These are phyloP conservation scores for Dorcus parallelipipedus DNA, from an alignment of 2,888 invertebrate genomes.

Conservation along the genomic window DNA sequence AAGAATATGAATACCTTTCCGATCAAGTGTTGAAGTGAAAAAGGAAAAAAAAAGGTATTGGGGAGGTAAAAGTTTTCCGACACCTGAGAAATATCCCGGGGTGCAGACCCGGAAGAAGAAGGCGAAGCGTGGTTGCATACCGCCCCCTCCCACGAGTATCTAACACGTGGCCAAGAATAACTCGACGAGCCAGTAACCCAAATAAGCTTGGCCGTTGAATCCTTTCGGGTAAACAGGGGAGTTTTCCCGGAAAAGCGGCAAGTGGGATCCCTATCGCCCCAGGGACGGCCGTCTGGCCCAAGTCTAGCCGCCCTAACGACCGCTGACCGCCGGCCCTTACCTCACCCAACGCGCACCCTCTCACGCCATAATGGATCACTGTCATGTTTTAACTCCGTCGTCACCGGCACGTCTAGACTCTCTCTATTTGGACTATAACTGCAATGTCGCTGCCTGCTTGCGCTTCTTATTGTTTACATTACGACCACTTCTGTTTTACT, in stretches of 20 bases:
- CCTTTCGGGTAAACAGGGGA: constrained; percentile 40
- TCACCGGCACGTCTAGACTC: constrained; percentile 22
- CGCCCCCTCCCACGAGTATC: not conserved
- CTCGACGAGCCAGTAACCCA: constrained; percentile 25
- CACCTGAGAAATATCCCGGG: too few relatives aligned
- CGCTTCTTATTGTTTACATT: not conserved
- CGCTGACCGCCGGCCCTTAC: constrained; percentile 32
- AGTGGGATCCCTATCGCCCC: constrained; percentile 37
- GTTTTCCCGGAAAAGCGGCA: constrained; percentile 39
- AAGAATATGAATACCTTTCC: too few relatives aligned
- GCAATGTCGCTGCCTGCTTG: not conserved
- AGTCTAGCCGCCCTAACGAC: constrained; percentile 43
- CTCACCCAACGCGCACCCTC: constrained; percentile 29
- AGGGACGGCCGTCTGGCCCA: constrained; percentile 39
- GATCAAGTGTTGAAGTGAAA: too few relatives aligned
- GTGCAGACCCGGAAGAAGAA: too few relatives aligned
- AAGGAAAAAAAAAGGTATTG: too few relatives aligned
- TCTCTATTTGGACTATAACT: constrained; percentile 12
- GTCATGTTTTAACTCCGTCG: constrained; percentile 29
- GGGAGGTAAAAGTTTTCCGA: too few relatives aligned
- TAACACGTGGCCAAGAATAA: constrained; percentile 26
- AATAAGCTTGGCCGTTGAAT: constrained; percentile 32
- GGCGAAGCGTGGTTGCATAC: constrained; percentile 7
- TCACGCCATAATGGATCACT: constrained; percentile 35
- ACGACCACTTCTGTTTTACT: constrained; percentile 1